These are phyloP conservation scores for Leucophora obtusa DNA, from an alignment of 2,888 invertebrate genomes.

Conservation along the genomic window DNA sequence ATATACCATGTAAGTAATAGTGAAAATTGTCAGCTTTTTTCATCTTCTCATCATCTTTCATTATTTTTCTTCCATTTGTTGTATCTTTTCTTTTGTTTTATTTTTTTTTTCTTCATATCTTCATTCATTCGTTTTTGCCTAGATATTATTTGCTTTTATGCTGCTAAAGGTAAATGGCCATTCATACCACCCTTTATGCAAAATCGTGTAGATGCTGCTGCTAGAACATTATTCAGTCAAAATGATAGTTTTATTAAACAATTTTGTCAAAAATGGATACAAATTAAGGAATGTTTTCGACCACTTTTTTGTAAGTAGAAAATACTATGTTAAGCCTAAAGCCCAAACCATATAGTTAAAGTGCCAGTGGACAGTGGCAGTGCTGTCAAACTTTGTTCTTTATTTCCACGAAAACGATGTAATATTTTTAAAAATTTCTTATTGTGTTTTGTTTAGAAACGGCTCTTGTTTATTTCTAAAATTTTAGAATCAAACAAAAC, in stretches of 20 bases:
- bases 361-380: too few species aligned
- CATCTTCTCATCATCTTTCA: neutral
- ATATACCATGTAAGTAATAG: conserved; percentile 75
- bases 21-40: conserved; percentile 1
- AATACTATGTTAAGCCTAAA: too few species aligned
- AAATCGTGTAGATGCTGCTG: conserved; percentile 73
- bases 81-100: conserved; percentile 13
- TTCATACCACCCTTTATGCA: conserved; percentile 77
- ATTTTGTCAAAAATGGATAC: conserved; percentile 76
- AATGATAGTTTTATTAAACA: conserved; percentile 74
- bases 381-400: too few species aligned
- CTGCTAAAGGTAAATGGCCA: conserved; percentile 78
- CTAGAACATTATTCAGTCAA: conserved; percentile 73
- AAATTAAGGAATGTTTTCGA: conserved; percentile 76
- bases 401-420: too few species aligned
- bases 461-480: too few species aligned
- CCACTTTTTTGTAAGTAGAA: conserved; percentile 71
- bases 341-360: too few species aligned
- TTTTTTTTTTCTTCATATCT: neutral
- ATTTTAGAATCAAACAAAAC: too few species aligned
- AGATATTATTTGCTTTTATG: conserved; percentile 78
- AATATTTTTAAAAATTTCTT: too few species aligned
- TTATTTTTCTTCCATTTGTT: conserved; percentile 7
- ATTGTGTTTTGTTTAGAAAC: too few species aligned
- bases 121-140: neutral